Base-by-base conservation (phyloP, 2,113 vertebrate genomes). In the Galeopterus variegatus region DNA sequence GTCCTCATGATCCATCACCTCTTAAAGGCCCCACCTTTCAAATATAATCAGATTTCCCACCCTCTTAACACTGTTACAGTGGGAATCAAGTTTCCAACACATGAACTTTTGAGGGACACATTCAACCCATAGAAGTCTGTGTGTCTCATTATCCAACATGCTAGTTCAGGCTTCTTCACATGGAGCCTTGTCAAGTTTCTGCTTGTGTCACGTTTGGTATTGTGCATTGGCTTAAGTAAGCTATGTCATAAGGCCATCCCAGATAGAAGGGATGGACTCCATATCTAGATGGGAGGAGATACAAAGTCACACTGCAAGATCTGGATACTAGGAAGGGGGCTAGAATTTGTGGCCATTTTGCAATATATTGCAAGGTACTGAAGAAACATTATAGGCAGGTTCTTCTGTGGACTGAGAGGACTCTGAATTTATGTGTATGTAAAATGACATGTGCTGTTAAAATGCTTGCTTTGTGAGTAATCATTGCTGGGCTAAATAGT, bases 381-480 rank as follows among this genome's bases (percentile, higher is more conserved):
- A 19, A 76, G 64, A 95, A 96, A 86, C 84, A 19, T 58, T 94
- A 72, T 36, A 33, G 24, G 54, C 17, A 67, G 17, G 33, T 64
- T 87, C 17, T 67, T 90, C 65, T 86, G 31, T 24, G 19, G 52
- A 90, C 69, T 36, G 5, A 89, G 26, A 93, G 65, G 56, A 82
- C 14, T 82, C 72, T 88, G 58, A 91, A 79, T 86, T 87, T 52
- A 84, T 62, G 64, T 64, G 31, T 31, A 83, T 79, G 12, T 86
- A 52, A 94, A 97, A 81, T 64, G 19, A 13, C 18, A 89, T 87
- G 11, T 69, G 36, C 19, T 96, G 23, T 79, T 90, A 67, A 54
- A 65, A 96, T 69, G 88, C 18, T 72, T 88, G 50, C 36, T 96
- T 96, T 92, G 41, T 95, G 56, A 95, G 17, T 94, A 65, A 87